Evolutionary conservation across 2,888 invertebrate genomes (phyloP).

Genomic region (Cryptophagus acutangulus): DNA sequence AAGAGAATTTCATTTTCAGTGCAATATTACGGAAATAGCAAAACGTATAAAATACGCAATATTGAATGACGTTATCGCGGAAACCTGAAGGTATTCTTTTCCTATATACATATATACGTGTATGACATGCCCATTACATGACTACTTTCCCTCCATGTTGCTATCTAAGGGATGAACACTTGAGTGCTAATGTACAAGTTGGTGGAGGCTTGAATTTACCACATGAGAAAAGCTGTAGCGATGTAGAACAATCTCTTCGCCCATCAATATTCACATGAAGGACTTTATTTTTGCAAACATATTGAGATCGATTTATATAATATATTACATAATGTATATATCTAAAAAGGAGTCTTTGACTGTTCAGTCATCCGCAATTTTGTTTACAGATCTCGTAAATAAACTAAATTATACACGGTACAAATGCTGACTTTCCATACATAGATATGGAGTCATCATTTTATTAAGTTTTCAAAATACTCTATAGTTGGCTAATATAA

Average conservation of each 20-base stretch:
- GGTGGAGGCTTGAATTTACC: conserved; percentile 11
- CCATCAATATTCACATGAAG: conserved; percentile 5
- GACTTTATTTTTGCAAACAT: conserved; percentile 13
- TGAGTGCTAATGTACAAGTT: conserved; percentile 15
- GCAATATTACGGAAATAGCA: no score
- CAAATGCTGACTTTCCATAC: conserved; percentile 30
- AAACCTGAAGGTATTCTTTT: no score
- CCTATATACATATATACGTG: no score
- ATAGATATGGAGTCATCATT: not conserved
- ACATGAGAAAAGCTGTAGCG: conserved; percentile 10
- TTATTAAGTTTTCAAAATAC: no score
- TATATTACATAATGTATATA: not conserved
- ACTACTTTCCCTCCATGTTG: conserved; percentile 79
- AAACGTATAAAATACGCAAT: no score
- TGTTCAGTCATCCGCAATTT: conserved; percentile 11
- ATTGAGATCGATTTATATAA: conserved; percentile 6
- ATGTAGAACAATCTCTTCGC: conserved; percentile 13
- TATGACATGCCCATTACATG: no score
- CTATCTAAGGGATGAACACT: conserved; percentile 22
- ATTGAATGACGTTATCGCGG: no score
- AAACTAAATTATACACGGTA: conserved; percentile 3
- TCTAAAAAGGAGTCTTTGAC: conserved; percentile 11
- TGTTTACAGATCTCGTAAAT: conserved; percentile 6
- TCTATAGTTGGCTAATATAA: no score
- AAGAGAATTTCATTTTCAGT: no score